Conservation (phyloP, 2,113 vertebrate species). For the Carassius carassius region DNA sequence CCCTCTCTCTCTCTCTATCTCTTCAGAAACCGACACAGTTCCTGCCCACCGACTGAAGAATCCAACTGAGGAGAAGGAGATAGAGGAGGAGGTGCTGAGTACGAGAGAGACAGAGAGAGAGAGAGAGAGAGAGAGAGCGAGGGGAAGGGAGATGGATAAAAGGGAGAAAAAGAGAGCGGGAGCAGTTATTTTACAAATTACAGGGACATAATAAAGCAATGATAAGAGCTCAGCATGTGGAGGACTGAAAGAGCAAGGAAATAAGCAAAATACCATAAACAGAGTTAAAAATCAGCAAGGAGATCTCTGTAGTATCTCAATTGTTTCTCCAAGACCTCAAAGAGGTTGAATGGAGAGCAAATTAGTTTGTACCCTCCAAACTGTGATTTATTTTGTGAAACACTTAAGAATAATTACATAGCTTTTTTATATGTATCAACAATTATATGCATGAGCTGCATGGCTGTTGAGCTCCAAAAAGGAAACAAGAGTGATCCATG, state of each 20-base stretch:
- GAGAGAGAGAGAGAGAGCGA: conserved; percentile 37
- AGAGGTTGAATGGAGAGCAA: background rate
- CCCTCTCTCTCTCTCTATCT: conserved; percentile 32
- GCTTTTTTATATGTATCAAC: no score
- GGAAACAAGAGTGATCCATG: no score
- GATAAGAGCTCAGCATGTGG: background rate
- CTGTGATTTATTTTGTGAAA: no score
- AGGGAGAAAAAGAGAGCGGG: conserved; percentile 59
- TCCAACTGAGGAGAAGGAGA: conserved; percentile 65
- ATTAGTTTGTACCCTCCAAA: background rate
- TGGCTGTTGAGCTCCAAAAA: no score
- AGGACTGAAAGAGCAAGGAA: background rate
- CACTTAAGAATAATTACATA: no score
- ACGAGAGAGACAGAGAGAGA: conserved; percentile 38
- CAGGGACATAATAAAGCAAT: background rate
- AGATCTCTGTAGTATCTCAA: background rate
- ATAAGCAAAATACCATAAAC: background rate
- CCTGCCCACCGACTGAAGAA: conserved; percentile 75
- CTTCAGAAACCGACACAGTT: conserved; percentile 68
- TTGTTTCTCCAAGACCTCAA: background rate
- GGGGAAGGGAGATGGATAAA: conserved; percentile 49
- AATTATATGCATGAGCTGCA: no score
- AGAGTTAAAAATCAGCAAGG: background rate
- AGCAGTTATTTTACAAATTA: conserved; percentile 26
- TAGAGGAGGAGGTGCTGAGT: conserved; percentile 25